Percentiles rank a stretch among this genome's conserved stretches.
Evolutionary conservation across 2,888 invertebrate genomes (phyloP).

Genomic region (Artemia sp.): DNA sequence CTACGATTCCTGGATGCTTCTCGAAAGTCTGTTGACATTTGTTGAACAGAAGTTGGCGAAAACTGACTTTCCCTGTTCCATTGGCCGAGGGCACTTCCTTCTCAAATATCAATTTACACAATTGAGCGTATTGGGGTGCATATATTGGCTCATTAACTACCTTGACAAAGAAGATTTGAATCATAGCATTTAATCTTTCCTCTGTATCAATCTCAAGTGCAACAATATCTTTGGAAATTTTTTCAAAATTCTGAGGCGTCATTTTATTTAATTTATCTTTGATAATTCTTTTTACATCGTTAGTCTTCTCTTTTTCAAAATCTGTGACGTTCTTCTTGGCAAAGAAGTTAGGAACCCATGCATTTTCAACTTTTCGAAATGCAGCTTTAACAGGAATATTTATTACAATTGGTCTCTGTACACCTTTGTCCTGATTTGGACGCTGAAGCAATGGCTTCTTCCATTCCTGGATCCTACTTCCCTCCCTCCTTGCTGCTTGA

Average conservation of each 20-base stretch:
- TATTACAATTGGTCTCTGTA: too few species aligned
- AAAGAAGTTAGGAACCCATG: too few species aligned
- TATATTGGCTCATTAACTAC: slow-evolving; percentile 85
- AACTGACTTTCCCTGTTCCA: slow-evolving; percentile 38
- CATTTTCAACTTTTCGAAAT: too few species aligned
- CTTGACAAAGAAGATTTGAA: slow-evolving; percentile 81
- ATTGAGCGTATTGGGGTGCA: slow-evolving; percentile 71
- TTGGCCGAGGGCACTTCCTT: slow-evolving; percentile 41
- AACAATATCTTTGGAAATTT: slow-evolving; percentile 57
- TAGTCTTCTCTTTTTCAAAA: too few species aligned
- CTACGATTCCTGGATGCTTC: too few species aligned
- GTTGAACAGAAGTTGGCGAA: slow-evolving; percentile 57
- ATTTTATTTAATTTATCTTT: slow-evolving; percentile 79
- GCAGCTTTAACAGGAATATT: too few species aligned
- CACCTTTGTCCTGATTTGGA: slow-evolving; percentile 24
- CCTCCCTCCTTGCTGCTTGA: too few species aligned
- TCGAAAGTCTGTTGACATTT: slow-evolving; percentile 80
- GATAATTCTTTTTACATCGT: slow-evolving; percentile 56
- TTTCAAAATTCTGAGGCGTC: slow-evolving; percentile 82
- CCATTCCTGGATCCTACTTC: slow-evolving; percentile 23
- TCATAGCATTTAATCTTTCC: slow-evolving; percentile 60
- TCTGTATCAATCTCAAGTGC: slow-evolving; percentile 58
- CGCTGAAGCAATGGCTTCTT: slow-evolving; percentile 24
- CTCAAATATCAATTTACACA: slow-evolving; percentile 53
- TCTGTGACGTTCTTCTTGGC: too few species aligned